Evolutionary conservation across 1,140 invertebrate genomes (phyloP).

Genomic region (Formica selysi): DNA sequence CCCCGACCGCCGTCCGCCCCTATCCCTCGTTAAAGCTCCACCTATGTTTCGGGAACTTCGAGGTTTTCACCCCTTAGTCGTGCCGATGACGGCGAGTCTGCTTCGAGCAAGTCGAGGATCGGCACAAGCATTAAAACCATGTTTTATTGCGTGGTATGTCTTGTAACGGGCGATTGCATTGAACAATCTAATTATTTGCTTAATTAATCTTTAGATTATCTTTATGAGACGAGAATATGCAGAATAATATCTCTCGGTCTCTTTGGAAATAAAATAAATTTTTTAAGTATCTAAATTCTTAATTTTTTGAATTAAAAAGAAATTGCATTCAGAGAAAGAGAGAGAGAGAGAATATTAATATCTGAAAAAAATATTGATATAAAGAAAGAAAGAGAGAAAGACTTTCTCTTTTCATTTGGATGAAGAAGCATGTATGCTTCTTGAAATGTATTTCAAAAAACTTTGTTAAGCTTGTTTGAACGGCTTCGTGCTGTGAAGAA

Average conservation of each 20-base stretch:
- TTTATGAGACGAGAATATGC: not conserved
- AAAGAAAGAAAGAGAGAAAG: not conserved
- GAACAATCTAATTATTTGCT: not conserved
- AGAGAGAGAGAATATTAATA: no score
- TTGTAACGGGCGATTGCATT: no score
- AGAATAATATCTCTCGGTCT: not conserved
- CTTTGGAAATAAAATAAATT: not conserved
- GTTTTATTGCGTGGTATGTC: not conserved
- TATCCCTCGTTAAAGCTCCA: slow-evolving; percentile 65
- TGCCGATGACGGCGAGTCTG: slow-evolving; percentile 12
- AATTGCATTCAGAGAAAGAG: no score
- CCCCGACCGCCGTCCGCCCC: slow-evolving; percentile 69
- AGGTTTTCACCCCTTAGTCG: slow-evolving; percentile 66
- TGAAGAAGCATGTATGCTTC: not conserved
- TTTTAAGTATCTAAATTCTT: not conserved
- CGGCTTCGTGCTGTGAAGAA: not conserved
- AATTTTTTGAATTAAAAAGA: not conserved
- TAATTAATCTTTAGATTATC: not conserved
- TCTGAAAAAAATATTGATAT: not conserved
- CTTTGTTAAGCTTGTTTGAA: not conserved
- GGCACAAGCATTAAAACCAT: not conserved
- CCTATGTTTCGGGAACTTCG: slow-evolving; percentile 36
- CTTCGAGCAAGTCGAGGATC: not conserved
- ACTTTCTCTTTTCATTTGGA: not conserved
- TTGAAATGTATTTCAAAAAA: slow-evolving; percentile 10